Conservation (phyloP, 1,140 invertebrate species). For the Drosophila ananassae region DNA sequence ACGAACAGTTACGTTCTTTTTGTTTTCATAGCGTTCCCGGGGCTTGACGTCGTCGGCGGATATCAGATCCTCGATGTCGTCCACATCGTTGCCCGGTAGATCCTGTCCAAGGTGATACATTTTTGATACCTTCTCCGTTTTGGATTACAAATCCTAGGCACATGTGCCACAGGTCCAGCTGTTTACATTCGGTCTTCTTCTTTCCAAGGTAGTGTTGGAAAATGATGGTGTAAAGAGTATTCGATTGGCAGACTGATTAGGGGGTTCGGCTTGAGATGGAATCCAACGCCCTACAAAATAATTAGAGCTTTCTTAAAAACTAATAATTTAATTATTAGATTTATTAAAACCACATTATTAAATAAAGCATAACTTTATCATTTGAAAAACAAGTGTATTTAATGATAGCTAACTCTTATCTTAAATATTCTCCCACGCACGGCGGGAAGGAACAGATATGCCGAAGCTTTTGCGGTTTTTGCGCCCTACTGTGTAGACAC, state of each 20-base stretch:
- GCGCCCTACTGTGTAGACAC: slow-evolving; percentile 57
- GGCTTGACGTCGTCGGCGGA: slow-evolving; percentile 90
- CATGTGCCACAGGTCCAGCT: slow-evolving; percentile 61
- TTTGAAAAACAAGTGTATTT: background rate
- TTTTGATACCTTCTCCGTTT: background rate
- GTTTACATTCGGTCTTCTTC: slow-evolving; percentile 40
- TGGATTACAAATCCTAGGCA: slow-evolving; percentile 9
- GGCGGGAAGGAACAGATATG: slow-evolving; percentile 11
- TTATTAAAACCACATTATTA: background rate
- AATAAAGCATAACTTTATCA: background rate
- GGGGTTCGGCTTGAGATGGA: background rate
- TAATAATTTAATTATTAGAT: background rate
- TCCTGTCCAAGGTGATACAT: slow-evolving; percentile 53
- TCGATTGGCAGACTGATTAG: slow-evolving; percentile 2
- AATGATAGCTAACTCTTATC: background rate
- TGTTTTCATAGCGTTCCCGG: slow-evolving; percentile 89
- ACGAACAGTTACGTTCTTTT: slow-evolving; percentile 88
- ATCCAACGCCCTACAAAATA: slow-evolving; percentile 12
- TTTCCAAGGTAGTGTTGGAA: slow-evolving; percentile 24
- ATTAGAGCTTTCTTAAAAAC: background rate
- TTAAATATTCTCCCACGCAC: background rate
- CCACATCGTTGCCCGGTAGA: slow-evolving; percentile 66
- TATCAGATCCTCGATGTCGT: slow-evolving; percentile 92
- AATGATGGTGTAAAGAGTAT: slow-evolving; percentile 1
- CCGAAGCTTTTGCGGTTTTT: slow-evolving; percentile 34